Conservation (phyloP, 1,140 invertebrate genomes). For the Bombus ignitus region DNA sequence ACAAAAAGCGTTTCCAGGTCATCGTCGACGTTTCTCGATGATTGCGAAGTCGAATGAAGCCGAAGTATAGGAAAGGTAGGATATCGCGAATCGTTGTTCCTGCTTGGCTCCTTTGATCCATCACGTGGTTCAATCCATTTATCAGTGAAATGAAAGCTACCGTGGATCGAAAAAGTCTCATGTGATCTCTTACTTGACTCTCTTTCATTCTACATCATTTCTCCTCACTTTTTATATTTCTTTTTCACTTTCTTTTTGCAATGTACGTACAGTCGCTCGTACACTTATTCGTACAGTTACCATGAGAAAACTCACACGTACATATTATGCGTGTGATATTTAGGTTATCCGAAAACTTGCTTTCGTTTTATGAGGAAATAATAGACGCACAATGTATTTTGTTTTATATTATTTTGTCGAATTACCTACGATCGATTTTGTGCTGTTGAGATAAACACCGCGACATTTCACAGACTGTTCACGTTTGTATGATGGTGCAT, state of each 20-base stretch:
- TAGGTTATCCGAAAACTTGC: no score
- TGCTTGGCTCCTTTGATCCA: slow-evolving; percentile 5
- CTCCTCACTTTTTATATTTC: neutral
- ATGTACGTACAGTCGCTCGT: no score
- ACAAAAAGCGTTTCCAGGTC: slow-evolving; percentile 35
- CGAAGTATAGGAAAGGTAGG: neutral
- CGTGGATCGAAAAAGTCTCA: neutral
- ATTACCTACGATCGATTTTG: no score
- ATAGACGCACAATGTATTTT: no score
- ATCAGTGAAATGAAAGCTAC: slow-evolving; percentile 16
- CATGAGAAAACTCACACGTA: no score
- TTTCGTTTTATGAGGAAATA: no score
- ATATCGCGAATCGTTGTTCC: slow-evolving; percentile 25
- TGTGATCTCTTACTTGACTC: neutral
- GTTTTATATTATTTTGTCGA: no score
- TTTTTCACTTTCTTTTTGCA: neutral
- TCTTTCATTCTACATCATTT: neutral
- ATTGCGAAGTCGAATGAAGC: neutral
- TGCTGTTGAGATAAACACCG: no score
- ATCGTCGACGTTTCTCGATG: slow-evolving; percentile 36
- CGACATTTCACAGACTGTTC: no score
- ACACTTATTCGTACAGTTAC: no score
- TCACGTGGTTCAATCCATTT: slow-evolving; percentile 27
- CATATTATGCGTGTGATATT: no score
- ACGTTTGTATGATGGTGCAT: no score